Percentiles rank a stretch among this genome's conserved stretches.
Conservation (phyloP, 2,113 vertebrate genomes). For the Emydocephalus ijimae region DNA sequence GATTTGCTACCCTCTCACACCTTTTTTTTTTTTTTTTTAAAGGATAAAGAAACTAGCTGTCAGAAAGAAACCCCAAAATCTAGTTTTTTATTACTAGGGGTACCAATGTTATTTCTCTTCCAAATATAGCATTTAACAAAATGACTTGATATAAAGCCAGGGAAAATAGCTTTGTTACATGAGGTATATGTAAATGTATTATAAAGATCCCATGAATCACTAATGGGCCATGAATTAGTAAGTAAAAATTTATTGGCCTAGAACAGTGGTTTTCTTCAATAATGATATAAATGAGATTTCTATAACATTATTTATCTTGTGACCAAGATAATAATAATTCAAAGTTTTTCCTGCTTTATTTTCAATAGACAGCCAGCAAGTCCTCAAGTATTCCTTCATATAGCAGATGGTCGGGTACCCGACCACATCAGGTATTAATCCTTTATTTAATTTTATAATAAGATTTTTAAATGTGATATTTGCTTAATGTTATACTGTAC, state of each 20-base stretch:
- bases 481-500: no score
- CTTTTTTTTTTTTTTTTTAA: no score
- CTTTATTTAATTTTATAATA: constrained; percentile 28
- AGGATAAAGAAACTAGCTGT: background rate
- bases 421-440: constrained; percentile 83
- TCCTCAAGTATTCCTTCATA: constrained; percentile 73
- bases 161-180: background rate
- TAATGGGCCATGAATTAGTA: background rate
- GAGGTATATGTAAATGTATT: background rate
- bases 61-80: background rate
- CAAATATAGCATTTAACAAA: background rate
- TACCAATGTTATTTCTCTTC: background rate
- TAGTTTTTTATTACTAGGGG: background rate
- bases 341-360: constrained; percentile 64
- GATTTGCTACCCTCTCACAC: background rate
- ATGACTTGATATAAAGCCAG: background rate
- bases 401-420: constrained; percentile 85
- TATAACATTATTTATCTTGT: background rate
- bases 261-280: background rate
- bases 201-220: background rate
- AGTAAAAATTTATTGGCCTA: background rate
- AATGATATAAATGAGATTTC: background rate
- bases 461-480: background rate
- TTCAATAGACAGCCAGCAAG: constrained; percentile 69
- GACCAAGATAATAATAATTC: background rate